Evolutionary conservation across 2,888 invertebrate genomes (phyloP), one percentile per base, ranked within the genome.

Genomic region (Alloscopus bannaensis): DNA sequence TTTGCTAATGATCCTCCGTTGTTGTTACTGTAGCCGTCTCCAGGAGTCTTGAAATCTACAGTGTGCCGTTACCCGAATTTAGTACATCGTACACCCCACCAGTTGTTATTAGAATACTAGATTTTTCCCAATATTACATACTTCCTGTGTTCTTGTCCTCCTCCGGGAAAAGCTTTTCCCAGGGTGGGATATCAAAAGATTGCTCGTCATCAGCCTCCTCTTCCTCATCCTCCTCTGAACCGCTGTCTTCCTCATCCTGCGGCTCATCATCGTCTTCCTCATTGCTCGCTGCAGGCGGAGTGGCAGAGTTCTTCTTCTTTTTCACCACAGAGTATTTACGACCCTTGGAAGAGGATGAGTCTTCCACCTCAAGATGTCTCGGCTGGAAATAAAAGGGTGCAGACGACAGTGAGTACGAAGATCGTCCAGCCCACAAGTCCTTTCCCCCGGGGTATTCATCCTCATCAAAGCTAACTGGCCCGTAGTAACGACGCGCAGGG

Each of bases 101-200:
- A n/a, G n/a, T n/a, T n/a, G n/a, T n/a, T n/a, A n/a, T n/a, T n/a
- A n/a, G n/a, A n/a, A n/a, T n/a, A n/a, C n/a, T n/a, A n/a, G n/a
- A n/a, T n/a, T n/a, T n/a, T n/a, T n/a, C n/a, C 45, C 8, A 45
- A 45, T 45, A 57, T 3, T 57, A 36, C 80, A 65, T 68, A 80
- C 75, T 28, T 62, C 80, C 80, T 1, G 68, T 62, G 24, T 75
- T 75, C 52, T 75, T 65, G 50, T 80, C 70, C n/a, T 70, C 70
- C 28, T 55, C 68, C 8, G 80, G 80, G 42, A 75, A 80, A 3
- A 80, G 24, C 40, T 70, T 20, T 22, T 80, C 75, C 75, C 76
- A 80, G 22, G 70, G 24, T n/a, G 80, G 80, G 11, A 52, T 57
- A 29, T 80, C 80, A 18, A 75, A 57, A 2, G 36, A 31, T 52